Evolutionary conservation across 2,888 invertebrate genomes (phyloP), one percentile per base, ranked within the genome.

Genomic region (Eupithecia pulchellata): DNA sequence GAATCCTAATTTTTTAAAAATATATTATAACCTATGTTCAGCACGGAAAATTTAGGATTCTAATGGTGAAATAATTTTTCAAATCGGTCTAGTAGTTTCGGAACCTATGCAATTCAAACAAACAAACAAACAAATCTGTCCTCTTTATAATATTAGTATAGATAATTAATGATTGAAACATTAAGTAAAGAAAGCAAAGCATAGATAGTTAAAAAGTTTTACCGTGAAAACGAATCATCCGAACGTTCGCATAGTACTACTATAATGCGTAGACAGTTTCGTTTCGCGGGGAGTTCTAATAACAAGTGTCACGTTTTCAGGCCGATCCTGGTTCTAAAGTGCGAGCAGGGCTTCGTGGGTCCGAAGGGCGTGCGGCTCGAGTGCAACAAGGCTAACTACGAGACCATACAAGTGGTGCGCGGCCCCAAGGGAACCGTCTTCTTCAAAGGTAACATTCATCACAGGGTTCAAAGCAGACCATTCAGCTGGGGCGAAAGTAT

Each of bases 301-400:
- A 57, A 57, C 17, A 13, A 29, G 17, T 17, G 25, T 8, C 14
- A 47, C 20, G 34, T 47, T 9, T 42, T 9, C 91, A 96, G 98
- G 86, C 99, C 99, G 9, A 97, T 98, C 85, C 94, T 99, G 87
- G 98, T 99, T 83, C 94, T 99, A 84, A 98, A 98, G 92, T 97
- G 98, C 87, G 99, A 99, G 87, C 98, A 98, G 91, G 99, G 99
- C 57, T 99, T 98, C 91, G 98, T 99, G 71, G 99, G 99, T 0
- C 97, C 97, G 83, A 98, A 98, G 92, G 97, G 97, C 82, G 95
- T 96, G 47, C 97, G 97, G 88, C 94, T 99, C 81, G 99, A 99
- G 93, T 99, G 99, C 95, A 99, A 99, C 94, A 98, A 98, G 94
- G 98, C 98, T 74, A 97, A 97, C 79, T 99, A 99, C 88, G 98